Evolutionary conservation across 2,797 vertebrate species (phyloP).

Genomic region (Sternotherus odoratus): DNA sequence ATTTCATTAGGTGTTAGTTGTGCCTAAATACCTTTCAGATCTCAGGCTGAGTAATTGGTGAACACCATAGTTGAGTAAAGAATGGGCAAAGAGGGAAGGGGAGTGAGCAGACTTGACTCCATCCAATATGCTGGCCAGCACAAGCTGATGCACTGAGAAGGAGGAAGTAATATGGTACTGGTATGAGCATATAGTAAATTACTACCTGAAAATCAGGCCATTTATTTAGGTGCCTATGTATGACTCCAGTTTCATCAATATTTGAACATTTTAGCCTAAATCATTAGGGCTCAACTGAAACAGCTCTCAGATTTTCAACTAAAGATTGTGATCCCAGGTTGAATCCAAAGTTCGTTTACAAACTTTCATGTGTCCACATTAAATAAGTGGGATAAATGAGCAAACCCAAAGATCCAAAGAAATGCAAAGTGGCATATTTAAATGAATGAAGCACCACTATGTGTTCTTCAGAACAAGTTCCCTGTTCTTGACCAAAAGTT

Average conservation of each 20-base stretch:
- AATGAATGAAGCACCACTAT: neutral
- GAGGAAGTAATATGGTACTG: fast-evolving
- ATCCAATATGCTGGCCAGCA: neutral
- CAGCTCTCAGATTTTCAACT: neutral
- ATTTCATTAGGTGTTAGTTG: neutral
- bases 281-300: neutral
- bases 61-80: neutral
- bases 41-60: neutral
- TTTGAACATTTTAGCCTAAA: neutral
- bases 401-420: neutral
- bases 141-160: fast-evolving
- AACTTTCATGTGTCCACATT: fast-evolving
- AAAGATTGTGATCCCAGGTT: neutral
- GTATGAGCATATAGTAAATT: neutral
- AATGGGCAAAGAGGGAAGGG: neutral
- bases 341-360: neutral
- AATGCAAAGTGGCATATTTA: neutral
- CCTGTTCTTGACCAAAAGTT: neutral
- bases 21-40: neutral
- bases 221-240: neutral
- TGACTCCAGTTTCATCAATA: neutral
- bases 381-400: neutral
- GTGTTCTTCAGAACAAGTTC: slow-evolving; percentile 1
- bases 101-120: neutral
- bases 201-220: neutral